Evolutionary conservation across 1,140 invertebrate species (phyloP), one percentile per base, ranked within the genome.

Genomic region (Steinernema khuongi): DNA sequence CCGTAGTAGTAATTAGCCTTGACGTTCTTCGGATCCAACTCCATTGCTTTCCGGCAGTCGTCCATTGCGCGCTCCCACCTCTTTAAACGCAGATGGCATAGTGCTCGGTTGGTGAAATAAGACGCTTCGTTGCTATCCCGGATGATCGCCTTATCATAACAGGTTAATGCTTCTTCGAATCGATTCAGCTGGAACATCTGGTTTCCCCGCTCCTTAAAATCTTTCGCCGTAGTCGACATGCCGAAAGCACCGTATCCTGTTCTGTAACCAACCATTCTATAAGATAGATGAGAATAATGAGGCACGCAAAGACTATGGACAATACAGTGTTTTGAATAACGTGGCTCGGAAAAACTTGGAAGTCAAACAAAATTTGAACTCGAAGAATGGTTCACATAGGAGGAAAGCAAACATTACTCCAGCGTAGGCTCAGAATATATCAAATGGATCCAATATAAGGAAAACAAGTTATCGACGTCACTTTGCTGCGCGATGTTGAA

Each of bases 1-100:
- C 80, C 80, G 30, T 83, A 69, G 71, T 79, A 81, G 36, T 81
- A 81, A 50, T 83, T 76, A 29, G 81, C 79, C 68, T 81, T 81
- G 60, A 81, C 75, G 30, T 79, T 83, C 33, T 81, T 83, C 22
- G 68, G 74, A 50, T 81, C 81, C 67, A 81, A 60, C 17, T 81
- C 81, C 1, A 81, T 32, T 4, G 81, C 81, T 32, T 68, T 79
- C 26, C 81, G 78, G 50, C 81, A 83, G 73, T 81, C 81, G 18
- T 80, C 77, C 30, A 78, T 73, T 30, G 81, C 81, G 31, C 69
- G 41, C 2, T 82, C 74, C 80, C 80, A 83, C 43, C 81, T 72
- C 70, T 81, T 84, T 32, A 82, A 44, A 19, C 75, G 74, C 36
- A 81, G 70, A 72, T 73, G 77, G 70, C 81, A 83, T 31, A 83